Conservation (phyloP, 2,888 invertebrate genomes). For the Macropis europaea region DNA sequence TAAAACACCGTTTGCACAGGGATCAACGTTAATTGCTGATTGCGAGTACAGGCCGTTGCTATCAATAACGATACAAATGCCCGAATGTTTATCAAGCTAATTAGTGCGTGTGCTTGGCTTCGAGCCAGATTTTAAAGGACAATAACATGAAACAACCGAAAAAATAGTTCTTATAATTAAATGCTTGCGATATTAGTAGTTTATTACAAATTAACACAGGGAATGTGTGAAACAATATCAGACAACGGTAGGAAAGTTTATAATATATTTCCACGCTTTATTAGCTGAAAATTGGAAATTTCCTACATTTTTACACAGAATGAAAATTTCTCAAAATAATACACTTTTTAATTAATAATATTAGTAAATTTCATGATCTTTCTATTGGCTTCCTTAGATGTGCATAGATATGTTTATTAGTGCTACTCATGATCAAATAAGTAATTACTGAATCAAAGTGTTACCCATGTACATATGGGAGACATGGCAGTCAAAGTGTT, state of each 20-base stretch:
- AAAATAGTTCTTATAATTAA: slow-evolving; percentile 6
- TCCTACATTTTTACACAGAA: too few species aligned
- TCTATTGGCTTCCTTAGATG: too few species aligned
- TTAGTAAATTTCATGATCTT: too few species aligned
- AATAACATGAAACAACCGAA: background rate
- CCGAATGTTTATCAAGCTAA: slow-evolving; percentile 9
- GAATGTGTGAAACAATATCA: background rate
- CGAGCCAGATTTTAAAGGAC: background rate
- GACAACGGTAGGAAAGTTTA: background rate
- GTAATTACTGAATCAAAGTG: too few species aligned
- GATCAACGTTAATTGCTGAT: slow-evolving; percentile 4
- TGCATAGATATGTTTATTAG: too few species aligned
- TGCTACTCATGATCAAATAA: too few species aligned
- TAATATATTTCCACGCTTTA: too few species aligned
- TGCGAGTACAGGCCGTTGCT: background rate
- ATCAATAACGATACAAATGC: slow-evolving; percentile 12
- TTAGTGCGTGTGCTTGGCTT: background rate
- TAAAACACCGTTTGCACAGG: background rate
- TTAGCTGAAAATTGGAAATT: too few species aligned
- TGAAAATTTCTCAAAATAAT: too few species aligned
- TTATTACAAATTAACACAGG: background rate
- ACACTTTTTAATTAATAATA: too few species aligned
- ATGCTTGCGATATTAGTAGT: background rate
- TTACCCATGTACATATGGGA: too few species aligned
- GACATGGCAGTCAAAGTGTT: too few species aligned